Evolutionary conservation across 2,113 vertebrate species (phyloP), one percentile per base, ranked within the genome.

Genomic region (Pachycephala philippinensis): DNA sequence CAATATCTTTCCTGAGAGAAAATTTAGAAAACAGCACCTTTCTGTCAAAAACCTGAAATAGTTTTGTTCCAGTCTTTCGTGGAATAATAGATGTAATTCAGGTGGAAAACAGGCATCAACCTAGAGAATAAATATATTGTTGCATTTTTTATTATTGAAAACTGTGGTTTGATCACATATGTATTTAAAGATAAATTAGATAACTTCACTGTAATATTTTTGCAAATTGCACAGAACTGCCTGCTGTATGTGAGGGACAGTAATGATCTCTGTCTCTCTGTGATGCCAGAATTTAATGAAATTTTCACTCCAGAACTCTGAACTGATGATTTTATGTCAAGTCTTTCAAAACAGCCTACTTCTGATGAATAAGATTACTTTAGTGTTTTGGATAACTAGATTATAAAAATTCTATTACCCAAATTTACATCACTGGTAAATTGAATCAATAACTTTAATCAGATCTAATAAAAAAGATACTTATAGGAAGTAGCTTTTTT

Each of bases 371-470:
- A 44, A 40, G 64, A 49, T 74, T 59, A 39, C 44, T 88, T 81
- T 5, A 84, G 27, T 78, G 40, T 91, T 93, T 84, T 90, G 52
- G 44, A 44, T 82, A 91, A 68, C 53, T 75, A 65, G 59, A 52
- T 86, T 49, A 78, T 92, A 84, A 95, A 94, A 79, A 90, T 66
- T 59, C 40, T 37, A n/a, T 84, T 81, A 60, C 24, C 31, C 26
- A 56, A 63, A 64, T 88, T 66, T 85, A 60, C 52, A 27, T 79
- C 17, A 17, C 53, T 53, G 56, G 50, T 71, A 92, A 93, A 91
- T 90, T 28, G 80, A 79, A 94, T 89, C 65, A 70, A 71, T 95
- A 87, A 86, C 69, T 89, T 81, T 60, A 90, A 84, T 94, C 80
- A 80, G 72, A 35, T 31, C 45, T 77, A 89, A 92, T 93, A 71